Conservation (phyloP, 2,888 invertebrate genomes). For the Temnothorax rugatulus region DNA sequence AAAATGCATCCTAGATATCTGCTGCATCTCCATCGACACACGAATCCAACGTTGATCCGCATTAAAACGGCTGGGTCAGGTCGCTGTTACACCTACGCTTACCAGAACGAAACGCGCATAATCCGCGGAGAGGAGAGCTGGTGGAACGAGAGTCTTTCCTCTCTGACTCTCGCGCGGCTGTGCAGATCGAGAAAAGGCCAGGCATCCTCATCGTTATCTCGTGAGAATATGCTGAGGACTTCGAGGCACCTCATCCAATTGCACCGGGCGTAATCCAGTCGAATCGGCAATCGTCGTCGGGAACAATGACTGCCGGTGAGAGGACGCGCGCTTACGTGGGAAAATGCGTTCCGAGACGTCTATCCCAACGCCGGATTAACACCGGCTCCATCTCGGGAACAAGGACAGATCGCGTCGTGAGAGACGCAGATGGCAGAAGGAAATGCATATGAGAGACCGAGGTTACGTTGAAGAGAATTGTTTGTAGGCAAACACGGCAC, state of each 20-base stretch:
- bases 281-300: constrained; percentile 63
- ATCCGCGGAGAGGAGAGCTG: constrained; percentile 66
- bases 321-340: constrained; percentile 64
- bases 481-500: constrained; percentile 80
- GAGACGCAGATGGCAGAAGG: constrained; percentile 57
- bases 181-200: constrained; percentile 27
- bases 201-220: constrained; percentile 60
- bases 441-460: constrained; percentile 67
- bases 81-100: constrained; percentile 72
- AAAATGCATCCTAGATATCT: constrained; percentile 74
- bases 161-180: constrained; percentile 30
- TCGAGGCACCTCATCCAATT: constrained; percentile 48
- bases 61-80: constrained; percentile 70
- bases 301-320: constrained; percentile 57
- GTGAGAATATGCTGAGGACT: constrained; percentile 25
- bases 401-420: constrained; percentile 34
- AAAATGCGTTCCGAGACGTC: constrained; percentile 62
- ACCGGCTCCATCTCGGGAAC: constrained; percentile 38
- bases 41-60: constrained; percentile 72
- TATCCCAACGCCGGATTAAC: constrained; percentile 47
- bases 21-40: constrained; percentile 63
- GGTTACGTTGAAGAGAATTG: constrained; percentile 79
- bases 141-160: background rate
- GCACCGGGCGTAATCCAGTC: constrained; percentile 58
- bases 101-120: constrained; percentile 71